phyloP scores from a whole-genome alignment of 2,113 vertebrate species.

The Psittacara wagleri region DNA sequence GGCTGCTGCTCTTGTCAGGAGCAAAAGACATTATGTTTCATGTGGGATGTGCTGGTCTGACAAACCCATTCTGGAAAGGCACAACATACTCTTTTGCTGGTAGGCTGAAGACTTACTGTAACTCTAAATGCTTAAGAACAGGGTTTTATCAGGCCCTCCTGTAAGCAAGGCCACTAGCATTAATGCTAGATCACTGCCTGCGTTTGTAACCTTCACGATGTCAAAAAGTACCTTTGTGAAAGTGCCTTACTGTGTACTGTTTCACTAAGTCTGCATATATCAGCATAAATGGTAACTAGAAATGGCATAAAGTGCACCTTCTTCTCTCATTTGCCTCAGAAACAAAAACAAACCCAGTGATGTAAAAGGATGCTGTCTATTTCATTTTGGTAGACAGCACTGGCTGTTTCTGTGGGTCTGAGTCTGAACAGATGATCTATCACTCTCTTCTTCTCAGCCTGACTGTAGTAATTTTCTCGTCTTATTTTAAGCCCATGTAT shows the following conservation, averaged over 20 bases:
- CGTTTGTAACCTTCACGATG: neutral
- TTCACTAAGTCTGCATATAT: neutral
- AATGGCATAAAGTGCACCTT: neutral
- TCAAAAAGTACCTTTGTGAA: neutral
- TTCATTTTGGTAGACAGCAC: neutral
- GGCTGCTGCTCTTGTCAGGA: neutral
- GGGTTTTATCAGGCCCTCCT: neutral
- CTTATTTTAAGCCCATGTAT: neutral
- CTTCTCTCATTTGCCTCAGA: neutral
- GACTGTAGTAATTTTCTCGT: neutral
- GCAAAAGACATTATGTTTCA: neutral
- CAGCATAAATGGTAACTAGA: neutral
- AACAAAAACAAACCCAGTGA: neutral
- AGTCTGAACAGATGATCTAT: neutral
- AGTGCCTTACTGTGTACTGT: neutral
- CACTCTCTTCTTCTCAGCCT: neutral
- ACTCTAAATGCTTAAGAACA: neutral
- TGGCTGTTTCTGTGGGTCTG: neutral
- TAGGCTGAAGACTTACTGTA: neutral
- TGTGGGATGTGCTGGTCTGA: accelerated
- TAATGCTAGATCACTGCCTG: neutral
- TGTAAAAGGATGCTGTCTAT: neutral
- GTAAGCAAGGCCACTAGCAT: neutral
- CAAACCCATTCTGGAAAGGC: neutral
- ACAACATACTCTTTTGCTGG: neutral